These are phyloP conservation scores for Itoplectis maculator DNA, from an alignment of 2,888 invertebrate species.

Conservation along the genomic window DNA sequence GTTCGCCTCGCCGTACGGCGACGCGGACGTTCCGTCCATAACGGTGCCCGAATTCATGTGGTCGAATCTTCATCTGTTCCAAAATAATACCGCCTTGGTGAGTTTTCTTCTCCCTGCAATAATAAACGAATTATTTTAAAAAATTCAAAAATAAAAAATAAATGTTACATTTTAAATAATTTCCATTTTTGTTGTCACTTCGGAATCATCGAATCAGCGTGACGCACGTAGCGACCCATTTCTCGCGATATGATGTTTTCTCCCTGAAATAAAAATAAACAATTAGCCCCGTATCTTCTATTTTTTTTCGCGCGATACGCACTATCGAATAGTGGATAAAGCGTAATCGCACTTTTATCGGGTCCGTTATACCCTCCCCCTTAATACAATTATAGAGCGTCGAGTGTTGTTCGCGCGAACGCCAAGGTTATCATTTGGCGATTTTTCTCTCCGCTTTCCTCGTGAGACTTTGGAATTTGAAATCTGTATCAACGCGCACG, in stretches of 20 bases:
- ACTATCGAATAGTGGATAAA: neutral
- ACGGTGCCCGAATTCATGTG: slow-evolving; percentile 78
- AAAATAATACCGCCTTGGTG: slow-evolving; percentile 78
- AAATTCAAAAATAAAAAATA: no score
- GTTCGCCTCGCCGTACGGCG: slow-evolving; percentile 72
- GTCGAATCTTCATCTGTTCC: slow-evolving; percentile 70
- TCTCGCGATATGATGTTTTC: neutral
- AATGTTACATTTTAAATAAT: no score
- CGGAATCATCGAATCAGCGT: neutral
- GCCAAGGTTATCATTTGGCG: slow-evolving; percentile 40
- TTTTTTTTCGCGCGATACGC: neutral
- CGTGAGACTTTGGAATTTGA: slow-evolving; percentile 14
- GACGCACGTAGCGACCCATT: neutral
- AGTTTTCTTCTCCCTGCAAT: neutral
- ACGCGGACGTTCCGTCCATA: slow-evolving; percentile 67
- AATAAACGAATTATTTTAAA: no score
- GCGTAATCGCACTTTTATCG: slow-evolving; percentile 26
- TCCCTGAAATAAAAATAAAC: neutral
- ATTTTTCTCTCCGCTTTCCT: neutral
- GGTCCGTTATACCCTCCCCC: neutral
- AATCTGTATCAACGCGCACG: neutral
- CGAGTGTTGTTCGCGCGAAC: slow-evolving; percentile 11
- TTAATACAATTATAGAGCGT: slow-evolving; percentile 7
- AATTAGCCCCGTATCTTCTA: neutral
- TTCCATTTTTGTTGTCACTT: neutral